Conservation (phyloP, 1,140 invertebrate genomes). For the Hestina assimilis region DNA sequence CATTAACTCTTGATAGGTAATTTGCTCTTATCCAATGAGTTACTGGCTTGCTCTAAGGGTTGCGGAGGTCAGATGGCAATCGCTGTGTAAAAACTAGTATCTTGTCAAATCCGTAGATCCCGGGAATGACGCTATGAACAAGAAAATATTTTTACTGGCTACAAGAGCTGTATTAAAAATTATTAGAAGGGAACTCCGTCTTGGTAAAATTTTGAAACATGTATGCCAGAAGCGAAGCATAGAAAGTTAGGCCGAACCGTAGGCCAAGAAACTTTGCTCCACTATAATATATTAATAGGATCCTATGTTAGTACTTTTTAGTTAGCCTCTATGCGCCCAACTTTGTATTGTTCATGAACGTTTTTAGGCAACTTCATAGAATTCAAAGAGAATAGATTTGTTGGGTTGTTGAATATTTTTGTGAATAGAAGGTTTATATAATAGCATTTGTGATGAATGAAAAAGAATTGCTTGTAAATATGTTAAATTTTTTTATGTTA, state of each 20-base stretch:
- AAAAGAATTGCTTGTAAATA: too few relatives aligned
- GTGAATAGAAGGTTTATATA: neutral
- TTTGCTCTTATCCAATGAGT: too few relatives aligned
- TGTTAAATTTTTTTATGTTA: too few relatives aligned
- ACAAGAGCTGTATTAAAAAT: neutral
- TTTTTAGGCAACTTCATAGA: neutral
- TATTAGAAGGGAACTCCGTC: constrained; percentile 10
- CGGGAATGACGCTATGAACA: too few relatives aligned
- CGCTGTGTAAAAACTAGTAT: too few relatives aligned
- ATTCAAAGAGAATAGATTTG: neutral
- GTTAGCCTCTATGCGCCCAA: constrained; percentile 2
- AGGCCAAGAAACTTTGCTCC: constrained; percentile 1
- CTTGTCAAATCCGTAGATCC: too few relatives aligned
- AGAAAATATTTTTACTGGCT: too few relatives aligned
- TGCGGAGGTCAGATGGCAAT: too few relatives aligned
- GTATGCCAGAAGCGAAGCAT: neutral
- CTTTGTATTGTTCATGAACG: neutral
- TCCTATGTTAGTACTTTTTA: constrained; percentile 16
- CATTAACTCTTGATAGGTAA: too few relatives aligned
- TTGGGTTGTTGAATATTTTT: neutral
- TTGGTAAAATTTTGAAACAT: constrained; percentile 12
- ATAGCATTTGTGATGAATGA: too few relatives aligned
- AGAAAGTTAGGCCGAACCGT: constrained; percentile 7
- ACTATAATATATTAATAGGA: constrained; percentile 15
- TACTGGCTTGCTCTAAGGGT: too few relatives aligned